Evolutionary conservation across 2,888 invertebrate species (phyloP), one percentile per base, ranked within the genome.

Genomic region (Megaustenia siamemsis): DNA sequence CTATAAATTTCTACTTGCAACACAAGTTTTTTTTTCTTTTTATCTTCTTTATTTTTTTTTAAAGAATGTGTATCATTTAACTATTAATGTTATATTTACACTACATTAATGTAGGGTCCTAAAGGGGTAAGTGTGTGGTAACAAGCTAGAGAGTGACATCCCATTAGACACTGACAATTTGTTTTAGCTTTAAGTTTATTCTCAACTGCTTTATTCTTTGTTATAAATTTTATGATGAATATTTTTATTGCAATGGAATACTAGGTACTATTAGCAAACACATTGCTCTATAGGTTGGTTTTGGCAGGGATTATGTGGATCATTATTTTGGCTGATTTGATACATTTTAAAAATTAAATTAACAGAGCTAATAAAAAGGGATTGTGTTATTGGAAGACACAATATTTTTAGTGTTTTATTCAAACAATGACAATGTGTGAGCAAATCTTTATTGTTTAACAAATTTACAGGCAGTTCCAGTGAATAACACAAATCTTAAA

Each of bases 41-140:
- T 56, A 56, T 56, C 24, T 56, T 56, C 10, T 56, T n/a, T n/a
- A 5, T 56, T 15, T 24, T 21, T n/a, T 4, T 56, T 12, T 24
- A 56, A 3, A 56, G 6, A 21, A 56, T 24, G 4, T 12, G 56
- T 4, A 56, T 45, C n/a, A 45, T 73, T 71, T 3, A 40, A 24
- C 32, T 18, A 45, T 79, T 68, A 35, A 28, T 80, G 35, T 38
- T 43, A 40, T 28, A 43, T 78, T 63, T 35, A 35, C 32, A 66
- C 49, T 79, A n/a, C 66, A 66, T 79, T 68, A 35, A 49, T 79
- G 8, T 79, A 81, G 81, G 81, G 81, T 43, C 81, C 81, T 35
- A 81, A 81, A 56, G 81, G 81, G 81, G 81, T 81, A 81, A 81
- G 81, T 81, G 35, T 60, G 77, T 60, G 40, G 56, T 38, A 12